These are phyloP conservation scores for Uropsilus gracilis DNA, from an alignment of 2,113 vertebrate species.

Conservation along the genomic window DNA sequence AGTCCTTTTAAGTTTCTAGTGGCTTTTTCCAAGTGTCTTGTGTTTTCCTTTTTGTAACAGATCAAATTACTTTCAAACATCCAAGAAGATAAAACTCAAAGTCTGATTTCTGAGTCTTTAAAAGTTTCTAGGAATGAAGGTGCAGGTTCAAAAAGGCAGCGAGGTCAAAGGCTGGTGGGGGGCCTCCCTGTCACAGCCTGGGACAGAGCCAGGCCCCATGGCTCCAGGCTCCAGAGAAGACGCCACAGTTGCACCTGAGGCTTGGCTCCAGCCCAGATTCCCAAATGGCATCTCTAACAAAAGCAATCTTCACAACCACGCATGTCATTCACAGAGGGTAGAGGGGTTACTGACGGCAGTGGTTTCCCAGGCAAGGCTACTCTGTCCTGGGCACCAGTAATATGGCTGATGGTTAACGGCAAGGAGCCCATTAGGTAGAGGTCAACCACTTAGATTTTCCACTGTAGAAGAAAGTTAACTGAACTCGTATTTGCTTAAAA, in stretches of 20 bases:
- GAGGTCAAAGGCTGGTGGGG: rapidly evolving
- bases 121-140: not conserved
- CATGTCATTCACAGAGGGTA: not conserved
- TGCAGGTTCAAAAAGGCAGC: not conserved
- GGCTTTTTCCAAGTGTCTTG: not conserved
- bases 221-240: not conserved
- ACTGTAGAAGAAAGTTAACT: not conserved
- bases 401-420: no score
- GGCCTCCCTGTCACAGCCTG: not conserved
- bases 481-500: not conserved
- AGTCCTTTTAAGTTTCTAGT: not conserved
- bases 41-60: not conserved
- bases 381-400: not conserved
- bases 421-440: not conserved
- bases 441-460: not conserved
- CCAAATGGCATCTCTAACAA: not conserved
- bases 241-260: not conserved
- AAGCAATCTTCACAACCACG: not conserved
- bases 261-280: not conserved
- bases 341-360: not conserved
- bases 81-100: not conserved
- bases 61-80: not conserved
- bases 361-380: not conserved
- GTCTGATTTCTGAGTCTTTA: not conserved
- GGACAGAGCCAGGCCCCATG: not conserved